phyloP scores from a whole-genome alignment of 1,140 invertebrate species.

The Zaprionus davidi region DNA sequence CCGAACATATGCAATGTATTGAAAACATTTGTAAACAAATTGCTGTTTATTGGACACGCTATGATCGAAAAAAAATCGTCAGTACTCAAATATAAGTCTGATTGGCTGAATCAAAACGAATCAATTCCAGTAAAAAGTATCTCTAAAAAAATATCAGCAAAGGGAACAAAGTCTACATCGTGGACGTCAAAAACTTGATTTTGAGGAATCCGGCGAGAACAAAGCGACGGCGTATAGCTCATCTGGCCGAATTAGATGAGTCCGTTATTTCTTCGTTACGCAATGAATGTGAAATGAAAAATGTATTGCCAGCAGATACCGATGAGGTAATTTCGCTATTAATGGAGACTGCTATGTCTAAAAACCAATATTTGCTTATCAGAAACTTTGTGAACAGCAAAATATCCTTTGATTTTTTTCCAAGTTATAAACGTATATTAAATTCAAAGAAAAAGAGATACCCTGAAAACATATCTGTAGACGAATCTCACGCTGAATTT shows the following conservation, averaged over 20 bases:
- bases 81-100: slow-evolving; percentile 25
- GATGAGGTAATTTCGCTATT: slow-evolving; percentile 5
- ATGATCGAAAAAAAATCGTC: slow-evolving; percentile 20
- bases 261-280: neutral
- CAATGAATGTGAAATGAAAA: neutral
- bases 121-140: slow-evolving; percentile 14
- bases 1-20: slow-evolving; percentile 25
- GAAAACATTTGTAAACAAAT: too few relatives aligned
- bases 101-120: slow-evolving; percentile 34
- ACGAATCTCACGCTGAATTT: slow-evolving; percentile 31
- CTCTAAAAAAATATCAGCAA: slow-evolving; percentile 11
- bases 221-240: neutral
- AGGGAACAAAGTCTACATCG: slow-evolving; percentile 9
- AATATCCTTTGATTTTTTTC: slow-evolving; percentile 35
- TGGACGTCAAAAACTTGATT: slow-evolving; percentile 35
- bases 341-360: slow-evolving; percentile 26
- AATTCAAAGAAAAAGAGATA: slow-evolving; percentile 13
- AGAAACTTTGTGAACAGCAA: slow-evolving; percentile 28
- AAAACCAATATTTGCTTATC: slow-evolving; percentile 39
- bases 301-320: neutral
- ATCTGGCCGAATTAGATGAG: neutral
- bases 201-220: slow-evolving; percentile 1
- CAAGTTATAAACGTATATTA: slow-evolving; percentile 26
- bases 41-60: too few relatives aligned
- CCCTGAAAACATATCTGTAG: slow-evolving; percentile 30